These are phyloP conservation scores for Zoanthus sociatus DNA, from an alignment of 92 coral and sea anemone species.

Conservation along the genomic window DNA sequence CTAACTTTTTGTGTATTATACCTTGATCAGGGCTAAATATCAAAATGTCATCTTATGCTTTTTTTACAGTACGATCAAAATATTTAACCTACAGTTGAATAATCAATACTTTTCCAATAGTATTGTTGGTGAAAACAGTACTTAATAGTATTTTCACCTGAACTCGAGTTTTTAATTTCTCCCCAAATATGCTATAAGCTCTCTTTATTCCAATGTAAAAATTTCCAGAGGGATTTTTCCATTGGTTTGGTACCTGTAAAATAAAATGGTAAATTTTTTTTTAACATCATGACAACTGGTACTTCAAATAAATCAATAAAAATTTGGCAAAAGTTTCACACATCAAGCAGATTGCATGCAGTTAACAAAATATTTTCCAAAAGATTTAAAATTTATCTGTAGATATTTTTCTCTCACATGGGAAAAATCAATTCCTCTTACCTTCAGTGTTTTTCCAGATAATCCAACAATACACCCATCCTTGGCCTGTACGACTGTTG, in stretches of 20 bases:
- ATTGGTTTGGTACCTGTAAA: constrained; percentile 84
- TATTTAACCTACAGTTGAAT: too few relatives aligned
- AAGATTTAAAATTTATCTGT: too few relatives aligned
- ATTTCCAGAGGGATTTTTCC: constrained; percentile 88
- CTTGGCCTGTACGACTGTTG: constrained; percentile 74
- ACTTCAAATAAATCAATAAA: background rate
- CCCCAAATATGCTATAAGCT: constrained; percentile 88
- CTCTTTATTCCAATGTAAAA: constrained; percentile 87
- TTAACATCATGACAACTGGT: background rate
- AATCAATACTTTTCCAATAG: too few relatives aligned
- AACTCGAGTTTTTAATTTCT: constrained; percentile 73
- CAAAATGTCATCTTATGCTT: too few relatives aligned
- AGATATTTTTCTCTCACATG: too few relatives aligned
- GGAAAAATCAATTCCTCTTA: constrained; percentile 10
- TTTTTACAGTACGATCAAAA: too few relatives aligned
- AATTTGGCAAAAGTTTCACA: too few relatives aligned
- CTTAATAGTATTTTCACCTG: constrained; percentile 57
- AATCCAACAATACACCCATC: constrained; percentile 88
- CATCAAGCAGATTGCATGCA: too few relatives aligned
- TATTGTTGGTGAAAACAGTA: too few relatives aligned
- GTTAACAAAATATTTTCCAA: too few relatives aligned
- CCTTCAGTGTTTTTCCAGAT: constrained; percentile 90
- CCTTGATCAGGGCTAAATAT: too few relatives aligned
- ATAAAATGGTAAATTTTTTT: background rate
- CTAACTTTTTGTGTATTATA: too few relatives aligned